Conservation (phyloP, 2,888 invertebrate genomes). For the Agrenia bidenticulata region DNA sequence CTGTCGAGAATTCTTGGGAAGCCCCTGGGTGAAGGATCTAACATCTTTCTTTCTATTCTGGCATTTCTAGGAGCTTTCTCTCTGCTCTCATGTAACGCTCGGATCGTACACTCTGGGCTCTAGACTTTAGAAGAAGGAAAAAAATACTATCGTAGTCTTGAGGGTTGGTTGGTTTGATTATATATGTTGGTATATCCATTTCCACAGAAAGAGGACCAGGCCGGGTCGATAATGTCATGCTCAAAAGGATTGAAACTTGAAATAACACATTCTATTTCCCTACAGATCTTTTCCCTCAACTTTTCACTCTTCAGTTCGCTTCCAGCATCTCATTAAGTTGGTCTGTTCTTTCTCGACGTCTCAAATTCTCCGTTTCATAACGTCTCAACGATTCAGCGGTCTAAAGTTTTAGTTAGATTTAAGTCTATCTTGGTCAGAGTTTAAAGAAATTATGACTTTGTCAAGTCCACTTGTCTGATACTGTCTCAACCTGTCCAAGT, state of each 20-base stretch:
- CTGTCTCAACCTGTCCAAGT: no score
- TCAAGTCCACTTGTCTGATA: no score
- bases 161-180: not conserved
- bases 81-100: no score
- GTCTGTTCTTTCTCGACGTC: no score
- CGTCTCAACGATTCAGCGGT: no score
- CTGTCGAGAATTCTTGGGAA: not conserved
- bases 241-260: constrained; percentile 16
- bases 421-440: no score
- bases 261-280: constrained; percentile 7
- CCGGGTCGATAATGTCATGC: constrained; percentile 36
- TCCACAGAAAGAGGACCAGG: not conserved
- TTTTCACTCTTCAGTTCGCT: constrained; percentile 13
- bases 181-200: no score
- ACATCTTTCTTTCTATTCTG: not conserved
- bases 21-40: constrained; percentile 5
- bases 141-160: not conserved
- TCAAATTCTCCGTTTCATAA: no score
- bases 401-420: no score
- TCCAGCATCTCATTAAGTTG: constrained; percentile 19
- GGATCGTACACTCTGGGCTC: no score
- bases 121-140: not conserved
- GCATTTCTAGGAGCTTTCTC: no score
- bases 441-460: no score
- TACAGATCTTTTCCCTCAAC: constrained; percentile 1